Evolutionary conservation across 2,113 vertebrate species (phyloP), one percentile per base, ranked within the genome.

Genomic region (Bucco capensis): DNA sequence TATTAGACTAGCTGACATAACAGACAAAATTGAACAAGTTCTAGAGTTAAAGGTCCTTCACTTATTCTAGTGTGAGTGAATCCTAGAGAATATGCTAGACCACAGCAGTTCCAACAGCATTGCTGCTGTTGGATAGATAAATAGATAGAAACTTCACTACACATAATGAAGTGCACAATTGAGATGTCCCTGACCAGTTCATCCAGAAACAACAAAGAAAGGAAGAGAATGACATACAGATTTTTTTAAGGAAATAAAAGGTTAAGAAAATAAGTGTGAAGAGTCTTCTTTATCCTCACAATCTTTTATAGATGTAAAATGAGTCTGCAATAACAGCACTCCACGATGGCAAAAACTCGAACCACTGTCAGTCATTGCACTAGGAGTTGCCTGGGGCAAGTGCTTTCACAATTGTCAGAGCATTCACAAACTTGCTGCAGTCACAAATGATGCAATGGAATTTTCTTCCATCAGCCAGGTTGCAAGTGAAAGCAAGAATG

Each of bases 31-130:
- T 65, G 70, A 94, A 57, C 30, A 90, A 94, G 81, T 84, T 94
- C 81, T 57, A 57, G 37, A 58, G 81, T 92, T 90, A 93, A 96
- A 93, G 31, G 57, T 92, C 66, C 86, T 89, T 89, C 91, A 93
- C 62, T 80, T 88, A 61, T 0, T 5, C 77, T 62, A 44, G 65
- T 69, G 54, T 67, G 84, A 88, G 79, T 84, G 87, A 94, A 88
- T 50, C 64, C 49, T 69, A 84, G 70, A 94, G 57, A 79, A 88
- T 76, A 53, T 46, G 46, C 70, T 72, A 89, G 80, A 90, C 56
- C 77, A 94, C 93, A 92, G 70, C 74, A 94, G 53, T 69, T 90
- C 88, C 72, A 86, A 30, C 61, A 86, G 56, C 47, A 71, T 33
- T 2, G 0, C 67, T 76, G 46, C 67, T 72, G 21, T 30, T 80